Conservation (phyloP, 2,113 vertebrate species). For the Dasypus novemcinctus region DNA sequence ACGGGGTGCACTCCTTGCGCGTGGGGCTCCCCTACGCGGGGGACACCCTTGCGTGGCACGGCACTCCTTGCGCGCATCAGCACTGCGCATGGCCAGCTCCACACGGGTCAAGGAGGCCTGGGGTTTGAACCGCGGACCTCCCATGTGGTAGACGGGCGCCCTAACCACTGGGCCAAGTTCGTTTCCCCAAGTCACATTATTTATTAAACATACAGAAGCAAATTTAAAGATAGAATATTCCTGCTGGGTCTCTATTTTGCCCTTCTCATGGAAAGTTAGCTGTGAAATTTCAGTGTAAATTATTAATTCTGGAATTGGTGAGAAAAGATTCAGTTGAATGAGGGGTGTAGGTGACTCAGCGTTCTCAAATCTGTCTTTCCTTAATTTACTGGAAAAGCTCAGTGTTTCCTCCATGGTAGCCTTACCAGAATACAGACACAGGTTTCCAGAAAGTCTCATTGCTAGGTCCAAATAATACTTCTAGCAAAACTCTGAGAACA, state of each 20-base stretch:
- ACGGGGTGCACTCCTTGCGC: too few relatives aligned
- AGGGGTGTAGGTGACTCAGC: neutral
- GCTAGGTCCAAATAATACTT: neutral
- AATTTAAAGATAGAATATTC: neutral
- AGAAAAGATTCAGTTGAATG: neutral
- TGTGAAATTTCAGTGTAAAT: neutral
- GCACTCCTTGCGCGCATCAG: too few relatives aligned
- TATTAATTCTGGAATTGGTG: neutral
- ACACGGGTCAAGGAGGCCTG: too few relatives aligned
- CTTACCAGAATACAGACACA: neutral
- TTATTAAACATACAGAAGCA: neutral
- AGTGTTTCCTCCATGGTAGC: too few relatives aligned
- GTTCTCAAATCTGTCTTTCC: neutral
- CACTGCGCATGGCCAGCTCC: too few relatives aligned
- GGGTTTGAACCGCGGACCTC: too few relatives aligned
- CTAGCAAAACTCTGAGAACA: too few relatives aligned
- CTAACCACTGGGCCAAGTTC: too few relatives aligned
- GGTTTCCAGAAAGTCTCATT: neutral
- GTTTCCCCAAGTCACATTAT: too few relatives aligned
- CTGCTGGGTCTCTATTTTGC: neutral
- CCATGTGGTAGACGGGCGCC: too few relatives aligned
- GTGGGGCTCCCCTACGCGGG: too few relatives aligned
- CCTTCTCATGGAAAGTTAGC: neutral
- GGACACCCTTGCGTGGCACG: too few relatives aligned
- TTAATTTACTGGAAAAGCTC: neutral